A percentile compares a stretch with the other conserved stretches of the same genome.
phyloP scores from a whole-genome alignment of 2,113 vertebrate species.

The Bagarius yarrelli region DNA sequence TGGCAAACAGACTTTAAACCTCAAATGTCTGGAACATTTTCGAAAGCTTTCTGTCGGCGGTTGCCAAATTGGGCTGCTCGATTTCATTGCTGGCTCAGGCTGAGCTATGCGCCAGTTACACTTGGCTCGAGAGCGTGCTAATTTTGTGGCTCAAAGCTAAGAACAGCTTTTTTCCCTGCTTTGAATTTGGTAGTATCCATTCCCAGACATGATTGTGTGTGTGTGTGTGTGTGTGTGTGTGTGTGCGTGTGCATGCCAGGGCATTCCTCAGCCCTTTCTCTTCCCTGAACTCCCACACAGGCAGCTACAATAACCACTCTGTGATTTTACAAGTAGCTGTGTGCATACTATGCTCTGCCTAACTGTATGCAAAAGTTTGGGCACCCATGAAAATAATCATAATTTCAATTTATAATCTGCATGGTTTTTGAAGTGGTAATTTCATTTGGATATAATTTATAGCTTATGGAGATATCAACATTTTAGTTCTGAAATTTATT shows the following conservation, averaged over 20 bases:
- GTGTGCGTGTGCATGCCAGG: conserved; percentile 1
- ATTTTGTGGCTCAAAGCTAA: conserved; percentile 7
- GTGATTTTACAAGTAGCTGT: conserved; percentile 16
- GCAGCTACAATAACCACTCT: conserved; percentile 9
- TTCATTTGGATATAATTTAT: no score
- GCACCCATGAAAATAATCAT: no score
- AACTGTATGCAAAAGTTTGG: neutral
- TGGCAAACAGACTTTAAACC: neutral
- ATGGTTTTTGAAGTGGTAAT: no score
- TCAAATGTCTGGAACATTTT: conserved; percentile 25
- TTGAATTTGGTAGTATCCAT: no score
- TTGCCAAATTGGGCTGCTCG: conserved; percentile 40
- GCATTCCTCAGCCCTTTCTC: conserved; percentile 30
- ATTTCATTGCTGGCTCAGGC: conserved; percentile 21
- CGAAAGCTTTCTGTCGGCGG: neutral
- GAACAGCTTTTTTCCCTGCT: neutral
- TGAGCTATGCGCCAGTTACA: conserved; percentile 14
- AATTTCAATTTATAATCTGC: no score
- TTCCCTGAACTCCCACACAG: neutral
- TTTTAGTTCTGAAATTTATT: no score
- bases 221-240: conserved; percentile 3
- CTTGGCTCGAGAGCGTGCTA: conserved; percentile 10
- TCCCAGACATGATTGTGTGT: conserved; percentile 9
- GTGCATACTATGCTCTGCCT: neutral
- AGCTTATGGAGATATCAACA: no score